Evolutionary conservation across 1,140 invertebrate species (phyloP), one percentile per base, ranked within the genome.

Genomic region (Callitettix versicolor): DNA sequence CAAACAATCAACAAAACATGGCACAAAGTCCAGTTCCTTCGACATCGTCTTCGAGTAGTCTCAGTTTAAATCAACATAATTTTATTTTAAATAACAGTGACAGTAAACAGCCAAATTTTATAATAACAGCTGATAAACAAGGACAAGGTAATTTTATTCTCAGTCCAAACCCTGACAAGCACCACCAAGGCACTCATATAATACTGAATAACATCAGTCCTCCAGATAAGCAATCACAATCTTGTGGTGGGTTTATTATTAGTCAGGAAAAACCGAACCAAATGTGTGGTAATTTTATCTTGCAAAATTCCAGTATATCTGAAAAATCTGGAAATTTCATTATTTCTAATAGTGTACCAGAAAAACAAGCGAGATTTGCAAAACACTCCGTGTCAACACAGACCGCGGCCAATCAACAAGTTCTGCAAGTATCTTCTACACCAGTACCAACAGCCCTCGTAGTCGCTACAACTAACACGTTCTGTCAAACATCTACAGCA

Each of bases 371-470:
- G 1, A 21, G 58, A 18, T 60, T 57, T 34, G 48, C 53, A 14
- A 64, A 64, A 61, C 81, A 85, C 67, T 85, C 83, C 1, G 83
- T 86, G 24, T 85, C 83, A 1, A 86, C 83, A 3, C 84, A 87
- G 66, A 85, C 84, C 2, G 74, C 82, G 30, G 76, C 75, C 0
- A 79, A 80, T 59, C 75, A 78, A 58, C 58, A 60, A 54, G 54
- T 62, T 11, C 44, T 59, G 34, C 61, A 61, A 34, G 60, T 60
- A 49, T 60, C 58, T 9, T 58, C 61, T 18, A 60, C 57, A 9
- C 59, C 64, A 9, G 55, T 40, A 9, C 53, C 53, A 7, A 44
- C 42, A 12, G 53, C 59, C 69, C 71, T 53, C 67, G 68, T 76
- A 34, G 71, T 75, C 2, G 72, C 78, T 55, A 77, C 75, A 20